Conservation (phyloP, 2,888 invertebrate species). For the Yponomeuta malinellus region DNA sequence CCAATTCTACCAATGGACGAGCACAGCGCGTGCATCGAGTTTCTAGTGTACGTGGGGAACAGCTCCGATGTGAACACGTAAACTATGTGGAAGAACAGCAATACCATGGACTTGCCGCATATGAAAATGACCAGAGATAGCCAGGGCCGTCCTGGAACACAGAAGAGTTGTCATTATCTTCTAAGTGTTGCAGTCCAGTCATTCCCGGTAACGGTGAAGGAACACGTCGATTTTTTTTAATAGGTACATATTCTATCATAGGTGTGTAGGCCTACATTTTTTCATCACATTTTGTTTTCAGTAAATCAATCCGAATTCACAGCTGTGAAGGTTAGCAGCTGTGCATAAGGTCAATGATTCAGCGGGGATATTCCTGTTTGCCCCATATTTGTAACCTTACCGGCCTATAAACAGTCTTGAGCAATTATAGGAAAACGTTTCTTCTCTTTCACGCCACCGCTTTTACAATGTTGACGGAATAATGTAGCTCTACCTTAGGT, state of each 20-base stretch:
- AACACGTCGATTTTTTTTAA: too few relatives aligned
- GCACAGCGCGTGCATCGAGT: constrained; percentile 70
- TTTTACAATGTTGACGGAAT: too few relatives aligned
- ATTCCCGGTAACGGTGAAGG: too few relatives aligned
- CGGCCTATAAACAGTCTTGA: too few relatives aligned
- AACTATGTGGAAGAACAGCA: constrained; percentile 70
- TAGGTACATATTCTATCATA: too few relatives aligned
- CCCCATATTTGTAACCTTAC: too few relatives aligned
- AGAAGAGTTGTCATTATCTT: not conserved
- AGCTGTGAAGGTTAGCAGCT: not conserved
- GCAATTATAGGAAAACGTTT: too few relatives aligned
- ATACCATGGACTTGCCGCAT: constrained; percentile 64
- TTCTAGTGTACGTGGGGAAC: constrained; percentile 78
- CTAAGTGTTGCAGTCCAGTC: constrained; percentile 16
- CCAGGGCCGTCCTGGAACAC: constrained; percentile 28
- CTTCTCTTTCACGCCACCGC: too few relatives aligned
- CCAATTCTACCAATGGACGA: constrained; percentile 17
- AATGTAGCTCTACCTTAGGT: not conserved
- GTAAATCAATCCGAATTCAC: not conserved
- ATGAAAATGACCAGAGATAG: constrained; percentile 51
- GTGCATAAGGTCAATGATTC: too few relatives aligned
- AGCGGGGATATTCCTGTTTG: too few relatives aligned
- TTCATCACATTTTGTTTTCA: too few relatives aligned
- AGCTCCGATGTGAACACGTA: constrained; percentile 78
- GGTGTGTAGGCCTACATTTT: too few relatives aligned